Conservation (phyloP, 2,888 invertebrate species). For the Luperina nickerlii region DNA sequence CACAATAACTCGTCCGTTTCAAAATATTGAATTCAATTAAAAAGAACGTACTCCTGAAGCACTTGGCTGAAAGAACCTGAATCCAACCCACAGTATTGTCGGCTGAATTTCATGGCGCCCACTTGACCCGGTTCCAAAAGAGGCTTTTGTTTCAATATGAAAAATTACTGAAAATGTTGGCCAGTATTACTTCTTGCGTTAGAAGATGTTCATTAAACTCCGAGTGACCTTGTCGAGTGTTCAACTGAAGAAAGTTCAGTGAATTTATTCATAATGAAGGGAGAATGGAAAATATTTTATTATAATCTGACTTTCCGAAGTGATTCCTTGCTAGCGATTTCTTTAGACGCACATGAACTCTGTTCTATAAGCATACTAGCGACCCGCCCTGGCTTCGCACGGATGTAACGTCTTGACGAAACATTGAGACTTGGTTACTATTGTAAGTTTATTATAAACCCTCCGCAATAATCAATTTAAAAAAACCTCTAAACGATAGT, state of each 20-base stretch:
- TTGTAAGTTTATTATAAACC: background rate
- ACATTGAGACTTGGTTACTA: background rate
- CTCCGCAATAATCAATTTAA: background rate
- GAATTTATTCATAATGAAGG: constrained; percentile 18
- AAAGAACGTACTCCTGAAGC: constrained; percentile 80
- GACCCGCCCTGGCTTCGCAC: background rate
- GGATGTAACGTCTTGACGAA: background rate
- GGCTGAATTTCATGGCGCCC: constrained; percentile 77
- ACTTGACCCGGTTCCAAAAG: constrained; percentile 83
- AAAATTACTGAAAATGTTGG: constrained; percentile 80
- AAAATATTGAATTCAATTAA: constrained; percentile 78
- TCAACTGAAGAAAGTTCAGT: background rate
- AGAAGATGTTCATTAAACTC: constrained; percentile 61
- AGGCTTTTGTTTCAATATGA: constrained; percentile 88
- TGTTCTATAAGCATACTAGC: background rate
- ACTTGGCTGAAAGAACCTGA: constrained; percentile 63
- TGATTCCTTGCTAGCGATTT: background rate
- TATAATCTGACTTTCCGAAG: background rate
- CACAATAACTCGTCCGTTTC: constrained; percentile 60
- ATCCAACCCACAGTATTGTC: constrained; percentile 65
- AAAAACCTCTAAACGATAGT: background rate
- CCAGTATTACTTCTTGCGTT: constrained; percentile 64
- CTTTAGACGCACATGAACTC: too few relatives aligned
- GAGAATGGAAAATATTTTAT: background rate
- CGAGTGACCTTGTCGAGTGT: constrained; percentile 32